Evolutionary conservation across 1,140 invertebrate genomes (phyloP).

Genomic region (Diabrotica virgifera): DNA sequence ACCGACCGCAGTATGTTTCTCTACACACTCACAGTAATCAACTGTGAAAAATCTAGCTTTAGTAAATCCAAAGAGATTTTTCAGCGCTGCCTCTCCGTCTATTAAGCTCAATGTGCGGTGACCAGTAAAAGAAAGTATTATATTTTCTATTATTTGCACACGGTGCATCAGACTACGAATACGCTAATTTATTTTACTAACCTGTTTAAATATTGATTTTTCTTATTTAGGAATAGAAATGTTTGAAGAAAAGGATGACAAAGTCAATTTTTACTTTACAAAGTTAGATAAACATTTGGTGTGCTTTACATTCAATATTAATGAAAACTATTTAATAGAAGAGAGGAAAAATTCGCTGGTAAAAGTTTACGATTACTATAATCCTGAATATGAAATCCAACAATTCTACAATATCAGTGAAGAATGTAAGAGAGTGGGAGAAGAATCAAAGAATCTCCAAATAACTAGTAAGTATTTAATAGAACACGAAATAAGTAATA

Average conservation of each 20-base stretch:
- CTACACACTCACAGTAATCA: too few relatives aligned
- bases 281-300: constrained; percentile 47
- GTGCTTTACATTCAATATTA: constrained; percentile 52
- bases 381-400: constrained; percentile 50
- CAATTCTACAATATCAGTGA: constrained; percentile 32
- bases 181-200: too few relatives aligned
- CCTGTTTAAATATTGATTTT: not conserved
- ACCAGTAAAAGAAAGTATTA: too few relatives aligned
- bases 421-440: constrained; percentile 16
- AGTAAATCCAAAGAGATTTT: too few relatives aligned
- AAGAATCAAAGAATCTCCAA: constrained; percentile 4
- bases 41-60: too few relatives aligned
- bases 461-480: constrained; percentile 5
- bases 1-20: too few relatives aligned
- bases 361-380: constrained; percentile 70
- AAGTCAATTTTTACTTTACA: constrained; percentile 54
- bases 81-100: too few relatives aligned
- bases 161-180: too few relatives aligned
- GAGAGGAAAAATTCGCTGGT: constrained; percentile 52
- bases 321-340: constrained; percentile 40
- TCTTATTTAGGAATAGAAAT: constrained; percentile 50
- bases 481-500: too few relatives aligned
- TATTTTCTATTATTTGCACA: too few relatives aligned
- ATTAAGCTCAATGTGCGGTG: too few relatives aligned
- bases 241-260: constrained; percentile 52